Percentiles rank a stretch among this genome's conserved stretches.
Conservation (phyloP, 2,113 vertebrate genomes). For the Hippocampus zosterae region DNA sequence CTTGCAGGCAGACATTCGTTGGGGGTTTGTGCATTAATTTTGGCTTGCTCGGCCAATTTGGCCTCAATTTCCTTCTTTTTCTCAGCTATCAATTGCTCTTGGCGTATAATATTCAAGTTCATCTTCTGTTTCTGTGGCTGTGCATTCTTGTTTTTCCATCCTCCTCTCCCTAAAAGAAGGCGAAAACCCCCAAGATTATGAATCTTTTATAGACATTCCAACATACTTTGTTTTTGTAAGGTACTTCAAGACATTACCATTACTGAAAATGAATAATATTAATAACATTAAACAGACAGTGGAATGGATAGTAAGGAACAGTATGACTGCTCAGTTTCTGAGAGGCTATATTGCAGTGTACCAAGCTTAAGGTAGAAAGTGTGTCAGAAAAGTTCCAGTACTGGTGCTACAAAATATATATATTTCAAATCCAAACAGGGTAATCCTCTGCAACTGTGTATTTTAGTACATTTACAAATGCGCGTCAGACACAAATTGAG, state of each 20-base stretch:
- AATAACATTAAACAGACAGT: no score
- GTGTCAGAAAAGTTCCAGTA: no score
- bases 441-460: no score
- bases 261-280: neutral
- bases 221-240: neutral
- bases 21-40: constrained; percentile 59
- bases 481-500: neutral
- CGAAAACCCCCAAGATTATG: neutral
- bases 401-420: no score
- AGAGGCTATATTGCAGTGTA: no score
- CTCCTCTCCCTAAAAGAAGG: constrained; percentile 72
- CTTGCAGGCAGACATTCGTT: constrained; percentile 65
- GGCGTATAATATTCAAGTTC: constrained; percentile 86
- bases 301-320: no score
- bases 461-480: neutral
- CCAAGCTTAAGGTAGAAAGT: no score
- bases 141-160: constrained; percentile 77
- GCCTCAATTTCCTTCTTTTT: constrained; percentile 95
- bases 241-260: neutral
- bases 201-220: neutral
- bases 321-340: no score
- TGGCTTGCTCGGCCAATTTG: constrained; percentile 83
- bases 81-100: constrained; percentile 93
- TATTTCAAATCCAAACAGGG: no score
- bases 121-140: constrained; percentile 80